Base-by-base conservation (phyloP, 2,113 vertebrate genomes). In the Jacana jacana region DNA sequence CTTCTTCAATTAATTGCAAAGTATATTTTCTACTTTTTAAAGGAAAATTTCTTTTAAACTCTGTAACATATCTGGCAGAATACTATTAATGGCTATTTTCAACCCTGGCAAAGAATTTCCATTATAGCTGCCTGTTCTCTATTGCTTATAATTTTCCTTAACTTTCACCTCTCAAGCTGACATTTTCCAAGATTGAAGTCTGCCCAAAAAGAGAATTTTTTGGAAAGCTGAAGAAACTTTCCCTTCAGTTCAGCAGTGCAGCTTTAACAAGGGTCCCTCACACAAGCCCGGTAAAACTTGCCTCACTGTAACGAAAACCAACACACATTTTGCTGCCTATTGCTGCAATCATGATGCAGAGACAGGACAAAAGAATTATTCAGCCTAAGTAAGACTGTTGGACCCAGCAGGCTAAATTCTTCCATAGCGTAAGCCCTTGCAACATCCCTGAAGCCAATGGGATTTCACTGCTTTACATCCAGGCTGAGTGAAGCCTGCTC, bases 331-430 rank as follows among this genome's bases (percentile, higher is more conserved):
- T 46, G 51, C 51, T 92, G 51, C 72, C 39, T 83, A 12, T 48
- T 87, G 57, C 89, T 71, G 66, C 61, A 60, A 31, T 51, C 7
- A 6, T 0, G 33, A 49, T n/a, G 35, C 52, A 81, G 83, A 83
- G 77, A 57, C 6, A 4, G 69, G 35, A 86, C 61, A 93, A 95
- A 96, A 75, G 72, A 89, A 93, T 92, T 91, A 95, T 93, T 89
- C 89, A 95, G 52, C 35, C 49, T 57, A 28, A 66, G 37, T 33
- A 70, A 81, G 61, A 49, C 39, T 0, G 3, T 23, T 64, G n/a
- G 83, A 72, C 17, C 8, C 30, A 84, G 39, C 6, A 78, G 69
- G 78, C 39, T 91, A 48, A 91, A 76, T 81, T 92, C 64, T 81
- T 91, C 69, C 57, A 28, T 79, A 40, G 48, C 8, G 7, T 76